Evolutionary conservation across 53 echinoderm and acorn worm species (phyloP).

Genomic region (Mesocentrotus franciscanus): DNA sequence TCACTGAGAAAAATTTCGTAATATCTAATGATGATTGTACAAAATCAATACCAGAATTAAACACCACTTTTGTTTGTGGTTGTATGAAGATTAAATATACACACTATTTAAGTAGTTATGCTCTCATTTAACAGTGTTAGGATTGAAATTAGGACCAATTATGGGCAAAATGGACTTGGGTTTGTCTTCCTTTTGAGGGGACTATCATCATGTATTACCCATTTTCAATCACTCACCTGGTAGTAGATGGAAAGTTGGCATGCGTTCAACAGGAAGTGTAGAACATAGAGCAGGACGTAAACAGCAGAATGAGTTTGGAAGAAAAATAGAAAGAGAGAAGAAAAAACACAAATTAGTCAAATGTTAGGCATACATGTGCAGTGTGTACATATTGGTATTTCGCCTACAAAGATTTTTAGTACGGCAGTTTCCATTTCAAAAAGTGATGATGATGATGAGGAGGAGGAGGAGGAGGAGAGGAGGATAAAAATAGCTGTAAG

Average conservation of each 20-base stretch:
- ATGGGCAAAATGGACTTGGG: neutral
- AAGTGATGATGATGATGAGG: neutral
- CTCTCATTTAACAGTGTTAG: neutral
- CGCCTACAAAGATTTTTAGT: too few species aligned
- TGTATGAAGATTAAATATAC: neutral
- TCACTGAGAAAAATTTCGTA: neutral
- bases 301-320: neutral
- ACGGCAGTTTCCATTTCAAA: too few species aligned
- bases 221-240: neutral
- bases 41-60: neutral
- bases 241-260: neutral
- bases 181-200: neutral
- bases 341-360: neutral
- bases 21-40: neutral
- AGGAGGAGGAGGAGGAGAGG: neutral
- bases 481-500: neutral
- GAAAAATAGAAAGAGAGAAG: neutral
- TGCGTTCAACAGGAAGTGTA: neutral
- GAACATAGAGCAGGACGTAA: too few species aligned
- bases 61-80: neutral
- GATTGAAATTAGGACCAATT: neutral
- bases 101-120: neutral
- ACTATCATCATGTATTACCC: neutral
- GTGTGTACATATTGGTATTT: too few species aligned
- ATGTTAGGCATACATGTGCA: neutral